Evolutionary conservation across 2,888 invertebrate species (phyloP), one percentile per base, ranked within the genome.

Genomic region (Hymenopus coronatus): DNA sequence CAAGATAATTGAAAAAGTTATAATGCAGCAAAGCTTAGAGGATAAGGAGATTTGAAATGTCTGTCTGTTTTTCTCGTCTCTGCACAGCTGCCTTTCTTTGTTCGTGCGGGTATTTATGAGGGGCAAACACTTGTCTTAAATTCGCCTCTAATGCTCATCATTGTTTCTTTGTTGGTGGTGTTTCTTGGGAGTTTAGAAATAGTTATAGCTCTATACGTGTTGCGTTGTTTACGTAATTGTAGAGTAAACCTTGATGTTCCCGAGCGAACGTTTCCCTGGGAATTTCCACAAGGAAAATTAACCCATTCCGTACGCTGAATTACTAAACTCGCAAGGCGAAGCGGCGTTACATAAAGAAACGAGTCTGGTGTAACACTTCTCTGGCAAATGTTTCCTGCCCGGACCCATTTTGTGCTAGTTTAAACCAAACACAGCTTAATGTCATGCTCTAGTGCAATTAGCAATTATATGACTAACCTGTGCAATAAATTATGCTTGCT

Each of bases 211-310:
- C 20, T n/a, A 14, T 87, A 87, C 87, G 87, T 82, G 87, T 87
- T 82, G 87, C 40, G 27, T 33, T 87, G 87, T 87, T 87, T 87
- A 87, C 81, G 87, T 87, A 87, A 87, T 87, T 87, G 87, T 40
- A 25, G 87, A 87, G 33, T 82, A 82, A 87, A 87, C 82, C 86
- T 87, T 82, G 40, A 87, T 82, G 87, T 14, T 87, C 82, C 82
- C 87, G 28, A 54, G 87, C 27, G 87, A 30, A 82, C 12, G 40
- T 40, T 87, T 87, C 30, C 87, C 82, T 82, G 82, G 87, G 82
- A 87, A 87, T 82, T 87, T 87, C 87, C 87, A 82, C 81, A 84
- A 84, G 85, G 84, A 88, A 87, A 88, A 88, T 88, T 85, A 88
- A 82, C 88, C 88, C 70, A 88, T 88, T 88, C 70, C 28, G 81